phyloP scores from a whole-genome alignment of 2,888 invertebrate species.

The Sinotaia quadrata region DNA sequence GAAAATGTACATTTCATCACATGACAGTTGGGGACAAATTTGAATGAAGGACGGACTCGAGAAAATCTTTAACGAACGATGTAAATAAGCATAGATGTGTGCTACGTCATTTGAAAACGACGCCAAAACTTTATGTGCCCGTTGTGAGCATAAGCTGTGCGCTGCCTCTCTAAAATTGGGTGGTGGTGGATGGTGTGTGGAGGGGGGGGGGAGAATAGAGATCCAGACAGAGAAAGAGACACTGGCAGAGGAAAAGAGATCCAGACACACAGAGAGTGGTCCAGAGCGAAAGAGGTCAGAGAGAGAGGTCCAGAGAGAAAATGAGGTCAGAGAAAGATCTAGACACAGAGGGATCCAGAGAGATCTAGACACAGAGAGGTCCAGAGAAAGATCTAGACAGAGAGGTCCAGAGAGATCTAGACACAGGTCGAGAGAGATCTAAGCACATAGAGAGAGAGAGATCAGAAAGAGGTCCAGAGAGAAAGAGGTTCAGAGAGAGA shows the following conservation, averaged over 20 bases:
- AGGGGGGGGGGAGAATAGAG: conserved; percentile 2
- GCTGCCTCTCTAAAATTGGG: too few species aligned
- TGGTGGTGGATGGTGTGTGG: background rate
- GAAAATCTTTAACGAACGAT: too few species aligned
- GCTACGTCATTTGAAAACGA: too few species aligned
- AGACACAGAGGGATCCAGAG: background rate
- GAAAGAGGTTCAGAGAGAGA: conserved; percentile 4
- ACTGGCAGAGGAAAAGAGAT: background rate
- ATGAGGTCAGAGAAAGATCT: too few species aligned
- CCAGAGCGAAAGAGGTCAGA: background rate
- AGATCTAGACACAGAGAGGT: background rate
- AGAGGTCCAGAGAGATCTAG: background rate
- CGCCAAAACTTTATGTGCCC: too few species aligned
- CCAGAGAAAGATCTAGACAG: background rate
- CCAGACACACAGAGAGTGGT: too few species aligned
- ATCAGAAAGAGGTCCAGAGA: background rate
- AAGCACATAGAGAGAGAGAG: background rate
- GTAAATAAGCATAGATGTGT: too few species aligned
- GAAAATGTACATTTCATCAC: too few species aligned
- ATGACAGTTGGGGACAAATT: too few species aligned
- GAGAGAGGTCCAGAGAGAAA: background rate
- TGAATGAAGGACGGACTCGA: too few species aligned
- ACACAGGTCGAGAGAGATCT: conserved; percentile 13
- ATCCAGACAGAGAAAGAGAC: background rate
- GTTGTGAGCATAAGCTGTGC: too few species aligned